Conservation (phyloP, 2,113 vertebrate genomes). For the Perca fluviatilis region DNA sequence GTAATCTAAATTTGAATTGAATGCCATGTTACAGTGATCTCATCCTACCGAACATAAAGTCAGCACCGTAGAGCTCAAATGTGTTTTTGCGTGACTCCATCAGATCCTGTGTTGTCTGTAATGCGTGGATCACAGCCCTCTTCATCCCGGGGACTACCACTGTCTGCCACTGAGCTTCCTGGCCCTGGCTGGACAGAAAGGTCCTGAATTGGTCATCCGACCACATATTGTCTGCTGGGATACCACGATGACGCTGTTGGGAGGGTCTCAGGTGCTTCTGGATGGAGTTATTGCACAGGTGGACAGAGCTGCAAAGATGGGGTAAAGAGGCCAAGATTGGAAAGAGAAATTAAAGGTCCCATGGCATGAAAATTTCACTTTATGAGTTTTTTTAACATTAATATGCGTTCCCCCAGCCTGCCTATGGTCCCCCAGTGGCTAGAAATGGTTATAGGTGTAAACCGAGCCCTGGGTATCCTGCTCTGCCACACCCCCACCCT, state of each 20-base stretch:
- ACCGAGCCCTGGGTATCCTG: no score
- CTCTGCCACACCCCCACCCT: no score
- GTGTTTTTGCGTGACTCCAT: conserved; percentile 89
- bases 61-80: conserved; percentile 93
- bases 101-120: conserved; percentile 87
- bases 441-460: no score
- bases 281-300: conserved; percentile 94
- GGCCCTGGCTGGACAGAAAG: conserved; percentile 84
- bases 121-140: conserved; percentile 83
- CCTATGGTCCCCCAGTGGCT: no score
- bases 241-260: conserved; percentile 68
- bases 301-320: conserved; percentile 83
- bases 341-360: background rate
- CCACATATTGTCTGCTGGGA: conserved; percentile 91
- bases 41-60: conserved; percentile 86
- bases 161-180: conserved; percentile 79
- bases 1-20: background rate
- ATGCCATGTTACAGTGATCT: background rate
- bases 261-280: conserved; percentile 86
- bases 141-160: conserved; percentile 91
- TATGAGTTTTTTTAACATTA: no score
- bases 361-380: no score
- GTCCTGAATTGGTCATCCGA: conserved; percentile 86
- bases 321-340: background rate
- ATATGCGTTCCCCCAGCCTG: no score